Base-by-base conservation (phyloP, 2,888 invertebrate species). In the Nasonovia ribisnigri region DNA sequence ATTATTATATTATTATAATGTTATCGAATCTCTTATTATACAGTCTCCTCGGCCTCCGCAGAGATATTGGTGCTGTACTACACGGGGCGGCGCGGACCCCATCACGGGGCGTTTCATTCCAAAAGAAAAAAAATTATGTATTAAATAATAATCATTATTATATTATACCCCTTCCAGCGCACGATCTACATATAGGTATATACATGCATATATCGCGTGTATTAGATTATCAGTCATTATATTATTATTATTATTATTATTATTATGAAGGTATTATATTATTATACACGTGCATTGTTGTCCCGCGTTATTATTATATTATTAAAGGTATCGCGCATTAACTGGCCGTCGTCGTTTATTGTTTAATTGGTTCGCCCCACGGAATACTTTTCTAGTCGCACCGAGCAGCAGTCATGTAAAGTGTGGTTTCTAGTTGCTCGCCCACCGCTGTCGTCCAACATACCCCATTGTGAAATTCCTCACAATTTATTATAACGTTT, bases 311-410 rank as follows among this genome's bases (percentile, higher is more conserved):
- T 90, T 90, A 89, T 90, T 42, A 43, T 91, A 57, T 91, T 90
- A 48, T 92, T 87, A 48, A 29, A 43, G 24, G 54, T 11, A 16
- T 29, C 13, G 77, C 36, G 43, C 20, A 92, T 92, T 92, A 92
- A 84, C 84, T 46, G 36, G 57, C 89, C 89, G 93, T 43, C 84
- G 88, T 93, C 93, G 89, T 93, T 93, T 93, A 93, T 93, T 89
- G 93, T 93, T 93, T 93, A 93, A 93, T 93, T 36, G 93, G 93
- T 93, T 93, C 29, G 84, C 54, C 6, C 77, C n/a, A 36, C 46
- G 54, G 48, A 86, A 48, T 46, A 60, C 16, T 86, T n/a, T 91
- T 51, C 84, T 29, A 26, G 67, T 16, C 46, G 29, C 29, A 29
- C 48, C 36, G 90, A n/a, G 67, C 20, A 20, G 20, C 57, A 57